phyloP scores from a whole-genome alignment of 2,888 invertebrate species.

The Nudaria mundana region DNA sequence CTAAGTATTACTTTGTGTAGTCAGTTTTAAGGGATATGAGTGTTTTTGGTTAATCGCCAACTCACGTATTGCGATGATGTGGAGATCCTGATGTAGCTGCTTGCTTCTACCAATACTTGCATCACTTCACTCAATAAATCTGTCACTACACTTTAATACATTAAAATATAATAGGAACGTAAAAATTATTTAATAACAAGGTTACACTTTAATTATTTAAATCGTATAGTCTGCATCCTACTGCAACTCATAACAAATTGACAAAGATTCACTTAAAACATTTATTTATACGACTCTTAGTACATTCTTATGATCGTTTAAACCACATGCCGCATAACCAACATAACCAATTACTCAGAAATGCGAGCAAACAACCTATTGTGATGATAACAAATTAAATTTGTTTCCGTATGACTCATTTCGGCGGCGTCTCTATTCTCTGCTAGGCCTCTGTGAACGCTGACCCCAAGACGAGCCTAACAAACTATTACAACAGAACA shows the following conservation, averaged over 20 bases:
- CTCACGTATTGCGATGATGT: constrained; percentile 56
- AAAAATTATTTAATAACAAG: not conserved
- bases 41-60: constrained; percentile 62
- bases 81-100: constrained; percentile 20
- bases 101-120: constrained; percentile 11
- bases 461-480: constrained; percentile 58
- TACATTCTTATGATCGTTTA: constrained; percentile 38
- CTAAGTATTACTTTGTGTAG: constrained; percentile 31
- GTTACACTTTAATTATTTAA: not conserved
- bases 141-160: constrained; percentile 5
- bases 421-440: constrained; percentile 49
- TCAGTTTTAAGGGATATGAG: constrained; percentile 44
- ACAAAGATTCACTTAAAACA: constrained; percentile 27
- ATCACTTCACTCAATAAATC: constrained; percentile 7
- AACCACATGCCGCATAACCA: constrained; percentile 54
- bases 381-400: constrained; percentile 50
- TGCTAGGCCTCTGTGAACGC: constrained; percentile 51
- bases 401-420: constrained; percentile 59
- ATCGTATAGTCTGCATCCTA: constrained; percentile 23
- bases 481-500: constrained; percentile 53
- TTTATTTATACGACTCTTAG: constrained; percentile 37
- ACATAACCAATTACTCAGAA: constrained; percentile 54
- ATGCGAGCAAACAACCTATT: constrained; percentile 58
- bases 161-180: too few species aligned
- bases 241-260: constrained; percentile 32